phyloP scores from a whole-genome alignment of 2,888 invertebrate genomes.

The Euzetes globulus region DNA sequence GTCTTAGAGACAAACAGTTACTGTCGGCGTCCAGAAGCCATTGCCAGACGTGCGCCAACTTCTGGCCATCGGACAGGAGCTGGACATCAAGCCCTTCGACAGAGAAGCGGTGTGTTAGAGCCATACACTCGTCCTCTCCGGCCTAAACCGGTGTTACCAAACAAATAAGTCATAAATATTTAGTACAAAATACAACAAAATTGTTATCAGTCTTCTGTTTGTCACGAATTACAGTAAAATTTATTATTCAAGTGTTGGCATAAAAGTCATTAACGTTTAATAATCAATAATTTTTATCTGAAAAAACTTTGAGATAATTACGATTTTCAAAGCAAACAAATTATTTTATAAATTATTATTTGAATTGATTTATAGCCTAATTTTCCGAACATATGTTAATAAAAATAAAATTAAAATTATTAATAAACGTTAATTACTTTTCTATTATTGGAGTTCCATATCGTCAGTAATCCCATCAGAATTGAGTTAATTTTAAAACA shows the following conservation, averaged over 20 bases:
- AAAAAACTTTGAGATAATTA: too few relatives aligned
- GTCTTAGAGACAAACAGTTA: conserved; percentile 47
- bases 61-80: conserved; percentile 45
- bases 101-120: conserved; percentile 47
- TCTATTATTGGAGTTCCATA: conserved; percentile 11
- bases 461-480: conserved; percentile 13
- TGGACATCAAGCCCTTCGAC: conserved; percentile 48
- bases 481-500: neutral
- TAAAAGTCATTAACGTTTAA: too few relatives aligned
- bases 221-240: neutral
- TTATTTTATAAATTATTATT: too few relatives aligned
- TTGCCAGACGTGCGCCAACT: conserved; percentile 48
- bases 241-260: neutral
- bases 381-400: neutral
- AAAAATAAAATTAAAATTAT: neutral
- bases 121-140: conserved; percentile 48
- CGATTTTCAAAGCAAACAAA: neutral
- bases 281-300: too few relatives aligned
- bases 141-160: conserved; percentile 34
- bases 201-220: neutral
- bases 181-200: neutral
- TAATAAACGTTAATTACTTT: neutral
- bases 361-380: neutral
- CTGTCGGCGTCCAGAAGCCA: conserved; percentile 50
- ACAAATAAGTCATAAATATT: conserved; percentile 3